Percentiles rank a stretch among this genome's conserved stretches.
phyloP scores from a whole-genome alignment of 2,888 invertebrate species.

The Hyposoter dolosus region DNA sequence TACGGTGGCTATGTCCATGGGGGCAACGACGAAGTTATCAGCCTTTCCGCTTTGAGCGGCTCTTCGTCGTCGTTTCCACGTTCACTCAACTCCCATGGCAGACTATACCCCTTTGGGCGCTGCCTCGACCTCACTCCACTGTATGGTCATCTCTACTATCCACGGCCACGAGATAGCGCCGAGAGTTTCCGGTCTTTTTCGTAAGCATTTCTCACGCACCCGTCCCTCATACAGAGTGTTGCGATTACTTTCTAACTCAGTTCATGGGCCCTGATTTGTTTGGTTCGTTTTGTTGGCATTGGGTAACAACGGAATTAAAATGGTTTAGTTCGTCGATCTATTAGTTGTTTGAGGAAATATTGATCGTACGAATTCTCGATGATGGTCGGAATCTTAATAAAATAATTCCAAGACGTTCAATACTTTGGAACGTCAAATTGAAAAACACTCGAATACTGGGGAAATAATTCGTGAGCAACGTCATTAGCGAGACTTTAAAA shows the following conservation, averaged over 20 bases:
- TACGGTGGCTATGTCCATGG: background rate
- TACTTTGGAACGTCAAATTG: background rate
- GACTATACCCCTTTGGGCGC: background rate
- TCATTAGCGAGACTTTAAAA: too few species aligned
- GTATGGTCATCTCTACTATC: background rate
- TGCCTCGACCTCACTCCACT: background rate
- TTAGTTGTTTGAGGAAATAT: too few species aligned
- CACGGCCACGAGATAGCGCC: background rate
- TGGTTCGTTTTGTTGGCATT: background rate
- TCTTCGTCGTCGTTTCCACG: background rate
- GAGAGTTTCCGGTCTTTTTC: background rate
- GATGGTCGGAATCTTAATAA: background rate
- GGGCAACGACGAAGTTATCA: background rate
- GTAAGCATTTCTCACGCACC: background rate
- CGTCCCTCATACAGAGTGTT: background rate
- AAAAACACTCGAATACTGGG: too few species aligned
- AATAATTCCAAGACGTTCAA: background rate
- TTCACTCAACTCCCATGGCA: background rate
- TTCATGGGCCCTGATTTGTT: background rate
- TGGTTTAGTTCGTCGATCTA: too few species aligned
- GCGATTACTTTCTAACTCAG: background rate
- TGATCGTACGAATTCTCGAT: background rate
- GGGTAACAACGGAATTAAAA: background rate
- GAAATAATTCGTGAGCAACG: too few species aligned
- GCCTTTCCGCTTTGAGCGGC: background rate